A percentile compares a stretch with the other conserved stretches of the same genome.
These are phyloP conservation scores for Diorhabda elongata DNA, from an alignment of 1,140 invertebrate genomes.

Conservation along the genomic window DNA sequence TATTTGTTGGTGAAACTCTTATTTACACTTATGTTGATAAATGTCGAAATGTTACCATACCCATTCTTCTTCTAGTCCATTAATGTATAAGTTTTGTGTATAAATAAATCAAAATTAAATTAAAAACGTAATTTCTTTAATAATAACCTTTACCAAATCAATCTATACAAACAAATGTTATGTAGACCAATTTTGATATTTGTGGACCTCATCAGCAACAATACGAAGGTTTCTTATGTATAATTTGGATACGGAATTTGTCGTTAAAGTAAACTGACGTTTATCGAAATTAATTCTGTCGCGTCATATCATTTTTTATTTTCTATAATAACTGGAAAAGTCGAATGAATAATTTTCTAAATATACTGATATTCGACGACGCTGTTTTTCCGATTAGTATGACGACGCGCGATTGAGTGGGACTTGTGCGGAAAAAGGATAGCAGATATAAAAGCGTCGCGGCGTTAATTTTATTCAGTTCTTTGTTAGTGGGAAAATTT, in stretches of 20 bases:
- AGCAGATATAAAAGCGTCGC: constrained; percentile 38
- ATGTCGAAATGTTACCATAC: constrained; percentile 2
- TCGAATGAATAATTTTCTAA: constrained; percentile 41
- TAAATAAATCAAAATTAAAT: constrained; percentile 9
- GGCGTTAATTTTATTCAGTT: constrained; percentile 30
- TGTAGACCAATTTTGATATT: too few species aligned
- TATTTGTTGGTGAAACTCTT: too few species aligned
- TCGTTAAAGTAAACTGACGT: too few species aligned
- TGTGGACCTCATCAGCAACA: too few species aligned
- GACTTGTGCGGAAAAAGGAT: constrained; percentile 26
- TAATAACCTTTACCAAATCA: too few species aligned
- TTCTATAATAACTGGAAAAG: background rate
- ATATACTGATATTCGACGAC: constrained; percentile 29
- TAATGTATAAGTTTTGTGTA: constrained; percentile 18
- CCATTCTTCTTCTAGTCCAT: constrained; percentile 16
- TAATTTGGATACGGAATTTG: too few species aligned
- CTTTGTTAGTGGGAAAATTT: constrained; percentile 21
- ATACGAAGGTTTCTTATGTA: too few species aligned
- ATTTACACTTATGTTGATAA: constrained; percentile 4
- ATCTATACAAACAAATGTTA: too few species aligned
- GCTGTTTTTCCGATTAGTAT: background rate
- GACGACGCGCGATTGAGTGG: constrained; percentile 9
- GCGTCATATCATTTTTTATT: background rate
- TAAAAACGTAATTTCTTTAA: too few species aligned
- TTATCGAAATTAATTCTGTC: too few species aligned